Percentiles rank a stretch among this genome's conserved stretches.
Evolutionary conservation across 2,888 invertebrate genomes (phyloP).

Genomic region (Galeruca laticollis): DNA sequence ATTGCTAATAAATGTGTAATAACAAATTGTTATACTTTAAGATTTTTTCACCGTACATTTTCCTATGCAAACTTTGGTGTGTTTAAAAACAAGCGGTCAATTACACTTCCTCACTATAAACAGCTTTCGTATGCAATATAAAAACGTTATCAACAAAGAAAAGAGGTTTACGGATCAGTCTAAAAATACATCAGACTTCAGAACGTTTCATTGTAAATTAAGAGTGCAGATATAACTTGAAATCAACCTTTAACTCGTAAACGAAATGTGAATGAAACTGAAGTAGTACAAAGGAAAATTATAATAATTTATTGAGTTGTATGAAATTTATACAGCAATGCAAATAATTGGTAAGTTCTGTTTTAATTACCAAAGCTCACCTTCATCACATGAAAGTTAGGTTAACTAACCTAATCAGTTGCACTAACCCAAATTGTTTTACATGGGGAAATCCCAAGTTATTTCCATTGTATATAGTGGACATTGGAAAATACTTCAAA

Average conservation of each 20-base stretch:
- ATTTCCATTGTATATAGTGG: no score
- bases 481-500: no score
- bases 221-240: neutral
- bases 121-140: conserved; percentile 8
- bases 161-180: conserved; percentile 19
- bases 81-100: conserved; percentile 6
- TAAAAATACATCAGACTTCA: conserved; percentile 15
- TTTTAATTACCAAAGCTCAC: no score
- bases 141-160: conserved; percentile 18
- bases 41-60: neutral
- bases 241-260: conserved; percentile 3
- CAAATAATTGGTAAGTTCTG: neutral
- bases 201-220: conserved; percentile 9
- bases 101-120: conserved; percentile 9
- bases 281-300: neutral
- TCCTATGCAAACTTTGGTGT: neutral
- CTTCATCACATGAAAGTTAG: no score
- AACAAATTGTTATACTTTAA: neutral
- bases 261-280: conserved; percentile 1
- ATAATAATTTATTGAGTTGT: neutral
- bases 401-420: no score
- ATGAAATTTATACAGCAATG: neutral
- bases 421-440: no score
- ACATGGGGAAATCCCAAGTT: no score
- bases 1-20: neutral